A percentile compares a stretch with the other conserved stretches of the same genome.
These are phyloP conservation scores for Notodonta ziczac DNA, from an alignment of 2,888 invertebrate species.

Conservation along the genomic window DNA sequence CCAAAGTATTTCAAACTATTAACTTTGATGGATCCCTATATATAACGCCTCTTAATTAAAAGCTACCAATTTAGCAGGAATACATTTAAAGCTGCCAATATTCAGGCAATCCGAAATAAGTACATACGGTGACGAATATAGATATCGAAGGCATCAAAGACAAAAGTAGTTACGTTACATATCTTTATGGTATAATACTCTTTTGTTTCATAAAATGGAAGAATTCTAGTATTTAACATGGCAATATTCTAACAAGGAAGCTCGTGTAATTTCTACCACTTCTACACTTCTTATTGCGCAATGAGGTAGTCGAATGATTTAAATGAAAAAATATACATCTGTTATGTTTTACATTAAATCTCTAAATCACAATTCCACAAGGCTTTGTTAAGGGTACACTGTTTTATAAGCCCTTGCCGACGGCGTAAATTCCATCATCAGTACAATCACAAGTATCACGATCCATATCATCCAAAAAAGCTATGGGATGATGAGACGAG, in stretches of 20 bases:
- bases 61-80: conserved; percentile 8
- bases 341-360: conserved; percentile 30
- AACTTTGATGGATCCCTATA: neutral
- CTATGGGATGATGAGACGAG: no score
- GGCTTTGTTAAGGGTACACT: conserved; percentile 27
- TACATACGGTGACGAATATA: no score
- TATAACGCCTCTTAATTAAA: neutral
- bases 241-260: neutral
- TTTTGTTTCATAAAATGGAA: neutral
- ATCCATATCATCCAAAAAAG: no score
- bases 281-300: conserved; percentile 34
- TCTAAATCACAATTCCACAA: conserved; percentile 45
- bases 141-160: no score
- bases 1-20: conserved; percentile 41
- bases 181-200: no score
- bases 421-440: no score
- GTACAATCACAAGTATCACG: no score
- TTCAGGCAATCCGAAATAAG: neutral
- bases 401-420: neutral
- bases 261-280: neutral
- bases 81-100: conserved; percentile 2
- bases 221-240: neutral
- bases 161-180: no score
- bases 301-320: conserved; percentile 56
- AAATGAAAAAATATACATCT: conserved; percentile 36